Base-by-base conservation (phyloP, 2,797 vertebrate genomes). In the Rhinatrema bivittatum region DNA sequence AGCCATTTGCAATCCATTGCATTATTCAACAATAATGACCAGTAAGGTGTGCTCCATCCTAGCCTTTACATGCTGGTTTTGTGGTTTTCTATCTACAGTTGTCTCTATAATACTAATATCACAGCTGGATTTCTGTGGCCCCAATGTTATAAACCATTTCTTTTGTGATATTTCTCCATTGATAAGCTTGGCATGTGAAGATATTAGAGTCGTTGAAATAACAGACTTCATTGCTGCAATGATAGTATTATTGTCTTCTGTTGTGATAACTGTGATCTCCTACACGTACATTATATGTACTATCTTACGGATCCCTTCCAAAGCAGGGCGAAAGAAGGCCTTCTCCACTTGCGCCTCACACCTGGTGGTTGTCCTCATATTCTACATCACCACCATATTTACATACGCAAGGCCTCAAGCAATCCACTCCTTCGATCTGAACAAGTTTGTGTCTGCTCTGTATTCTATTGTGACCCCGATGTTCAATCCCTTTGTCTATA, bases 291-390 rank as follows among this genome's bases (percentile, higher is more conserved):
- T 65, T 16, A 38, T 58, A 13, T 18, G 25, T 10, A 44, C 48
- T 4, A 34, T 53, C 22, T 37, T 32, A 4, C 40, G 30, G 30
- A 10, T 32, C 9, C 45, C 34, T 10, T 50, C 54, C 5, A 18
- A 10, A 6, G 10, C 34, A 18, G 36, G 50, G 1, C 46, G 33
- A 9, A 32, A 12, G 18, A 60, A 42, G 30, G 30, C 40, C 2
- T 36, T 61, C 14, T 49, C 44, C 5, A 49, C 45, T 0, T 56
- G 53, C 35, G 39, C 36, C 5, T 40, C 49, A 18, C 49, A 56
- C 16, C 14, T 57, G 15, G 40, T 38, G 20, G 38, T 43, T 6
- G 52, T 25, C 15, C 3, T 9, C 10, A 24, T 39, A 32, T 46
- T 46, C 41, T 45, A 32, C 37, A 32, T 32, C 4, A 16, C 36